phyloP scores from a whole-genome alignment of 2,113 vertebrate species.

The Notarius quadriscutis region DNA sequence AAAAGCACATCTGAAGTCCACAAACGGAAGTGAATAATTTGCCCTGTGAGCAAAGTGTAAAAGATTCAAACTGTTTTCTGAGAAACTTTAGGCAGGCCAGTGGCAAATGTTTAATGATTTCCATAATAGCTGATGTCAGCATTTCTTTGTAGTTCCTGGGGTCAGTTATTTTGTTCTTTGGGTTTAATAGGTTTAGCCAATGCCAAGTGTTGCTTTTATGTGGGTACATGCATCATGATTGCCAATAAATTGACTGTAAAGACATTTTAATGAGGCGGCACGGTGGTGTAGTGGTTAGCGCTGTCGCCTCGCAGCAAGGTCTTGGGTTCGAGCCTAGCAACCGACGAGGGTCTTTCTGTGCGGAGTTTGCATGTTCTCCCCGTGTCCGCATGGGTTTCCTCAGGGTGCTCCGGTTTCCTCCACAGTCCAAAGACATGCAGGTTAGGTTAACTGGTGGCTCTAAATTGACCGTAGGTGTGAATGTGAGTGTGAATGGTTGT shows the following conservation, averaged over 20 bases:
- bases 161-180: background rate
- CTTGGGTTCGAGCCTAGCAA: no score
- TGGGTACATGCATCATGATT: background rate
- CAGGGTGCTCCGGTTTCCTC: no score
- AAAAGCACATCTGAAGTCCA: background rate
- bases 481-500: no score
- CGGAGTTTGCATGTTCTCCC: no score
- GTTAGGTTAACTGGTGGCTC: no score
- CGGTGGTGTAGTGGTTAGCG: no score
- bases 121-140: background rate
- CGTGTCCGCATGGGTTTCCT: no score
- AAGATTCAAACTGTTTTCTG: background rate
- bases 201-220: background rate
- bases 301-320: no score
- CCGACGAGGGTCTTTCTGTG: no score
- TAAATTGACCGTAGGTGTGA: no score
- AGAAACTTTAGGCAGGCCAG: background rate
- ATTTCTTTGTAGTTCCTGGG: background rate
- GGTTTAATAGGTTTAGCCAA: background rate
- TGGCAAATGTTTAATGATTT: background rate
- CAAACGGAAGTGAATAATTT: background rate
- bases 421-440: no score
- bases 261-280: background rate
- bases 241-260: background rate
- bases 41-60: background rate